Percentiles rank a stretch among this genome's conserved stretches.
Evolutionary conservation across 2,888 invertebrate genomes (phyloP).

Genomic region (Machimus atricapillus): DNA sequence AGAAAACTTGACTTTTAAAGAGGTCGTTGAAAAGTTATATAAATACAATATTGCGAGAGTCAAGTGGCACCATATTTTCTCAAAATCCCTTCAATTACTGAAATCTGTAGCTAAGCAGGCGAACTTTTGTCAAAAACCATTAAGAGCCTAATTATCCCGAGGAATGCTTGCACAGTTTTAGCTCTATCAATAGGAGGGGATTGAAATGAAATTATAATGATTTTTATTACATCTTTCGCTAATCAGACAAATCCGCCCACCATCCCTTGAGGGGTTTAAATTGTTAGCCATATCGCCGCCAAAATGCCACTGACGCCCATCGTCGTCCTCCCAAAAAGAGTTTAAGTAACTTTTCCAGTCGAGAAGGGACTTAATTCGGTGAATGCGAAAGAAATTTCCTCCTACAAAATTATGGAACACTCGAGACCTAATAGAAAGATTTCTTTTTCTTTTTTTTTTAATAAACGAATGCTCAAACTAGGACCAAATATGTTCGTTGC

Average conservation of each 20-base stretch:
- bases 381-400: constrained; percentile 6
- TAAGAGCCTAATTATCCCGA: not conserved
- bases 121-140: not conserved
- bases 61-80: not conserved
- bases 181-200: not conserved
- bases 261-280: not conserved
- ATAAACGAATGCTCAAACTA: not conserved
- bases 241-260: not conserved
- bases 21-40: not conserved
- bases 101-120: not conserved
- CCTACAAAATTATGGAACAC: not conserved
- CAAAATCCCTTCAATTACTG: not conserved
- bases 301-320: not conserved
- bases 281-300: not conserved
- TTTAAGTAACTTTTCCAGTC: not conserved
- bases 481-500: not conserved
- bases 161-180: not conserved
- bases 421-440: not conserved
- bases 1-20: not conserved
- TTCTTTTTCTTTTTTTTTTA: not conserved
- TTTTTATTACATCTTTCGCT: not conserved
- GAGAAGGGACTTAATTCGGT: not conserved
- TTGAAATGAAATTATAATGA: not conserved
- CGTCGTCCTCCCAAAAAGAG: not conserved
- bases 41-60: not conserved